phyloP scores from a whole-genome alignment of 2,888 invertebrate species.

The Andricus quercusramuli region DNA sequence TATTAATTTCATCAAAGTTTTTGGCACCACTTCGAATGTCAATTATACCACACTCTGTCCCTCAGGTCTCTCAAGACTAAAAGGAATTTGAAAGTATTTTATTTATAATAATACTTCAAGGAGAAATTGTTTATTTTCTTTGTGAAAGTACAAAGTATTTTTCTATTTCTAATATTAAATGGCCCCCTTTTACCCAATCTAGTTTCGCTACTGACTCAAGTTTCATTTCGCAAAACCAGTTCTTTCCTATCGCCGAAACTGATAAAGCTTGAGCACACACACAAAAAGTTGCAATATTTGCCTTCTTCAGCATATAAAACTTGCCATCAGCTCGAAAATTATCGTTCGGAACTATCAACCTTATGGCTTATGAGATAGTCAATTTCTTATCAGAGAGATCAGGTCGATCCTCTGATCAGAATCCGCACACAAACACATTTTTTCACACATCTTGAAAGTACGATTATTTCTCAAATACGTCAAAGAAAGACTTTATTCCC shows the following conservation, averaged over 20 bases:
- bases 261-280: constrained; percentile 14
- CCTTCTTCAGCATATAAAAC: not conserved
- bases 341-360: constrained; percentile 24
- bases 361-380: constrained; percentile 25
- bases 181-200: constrained; percentile 33
- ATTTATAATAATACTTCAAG: not conserved
- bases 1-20: constrained; percentile 59
- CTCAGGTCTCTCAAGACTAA: constrained; percentile 24
- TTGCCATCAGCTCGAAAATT: constrained; percentile 18
- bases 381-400: constrained; percentile 8
- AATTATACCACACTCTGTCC: constrained; percentile 65
- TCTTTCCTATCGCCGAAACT: constrained; percentile 37
- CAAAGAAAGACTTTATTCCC: not conserved
- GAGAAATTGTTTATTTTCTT: not conserved
- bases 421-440: not conserved
- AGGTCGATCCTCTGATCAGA: constrained; percentile 6
- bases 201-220: constrained; percentile 38
- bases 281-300: constrained; percentile 20
- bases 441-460: not conserved
- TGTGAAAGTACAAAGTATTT: not conserved
- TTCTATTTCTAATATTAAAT: constrained; percentile 25
- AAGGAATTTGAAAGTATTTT: not conserved
- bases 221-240: constrained; percentile 33
- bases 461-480: not conserved
- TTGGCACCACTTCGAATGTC: constrained; percentile 68